These are phyloP conservation scores for Acromyrmex echinatior DNA, from an alignment of 1,140 invertebrate genomes.

Conservation along the genomic window DNA sequence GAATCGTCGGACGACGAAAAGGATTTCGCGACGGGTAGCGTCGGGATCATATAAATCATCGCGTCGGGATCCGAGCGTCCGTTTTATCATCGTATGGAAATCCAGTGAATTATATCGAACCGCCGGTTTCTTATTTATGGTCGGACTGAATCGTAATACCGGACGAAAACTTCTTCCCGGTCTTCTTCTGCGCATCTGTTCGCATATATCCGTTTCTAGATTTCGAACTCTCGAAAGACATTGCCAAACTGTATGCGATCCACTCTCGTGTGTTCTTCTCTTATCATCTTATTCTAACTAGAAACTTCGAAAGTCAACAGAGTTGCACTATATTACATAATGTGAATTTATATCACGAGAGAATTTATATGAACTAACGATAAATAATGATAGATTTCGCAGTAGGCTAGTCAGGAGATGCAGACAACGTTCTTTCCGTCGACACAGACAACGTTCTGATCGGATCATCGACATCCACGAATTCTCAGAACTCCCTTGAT, in stretches of 20 bases:
- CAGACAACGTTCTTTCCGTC: conserved; percentile 16
- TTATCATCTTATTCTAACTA: neutral
- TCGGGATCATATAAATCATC: conserved; percentile 84
- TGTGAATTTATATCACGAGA: neutral
- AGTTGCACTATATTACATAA: neutral
- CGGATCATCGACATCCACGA: conserved; percentile 56
- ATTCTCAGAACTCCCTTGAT: conserved; percentile 62
- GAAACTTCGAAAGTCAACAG: neutral
- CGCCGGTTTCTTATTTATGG: conserved; percentile 83
- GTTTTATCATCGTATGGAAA: conserved; percentile 86
- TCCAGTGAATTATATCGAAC: conserved; percentile 84
- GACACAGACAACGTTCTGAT: neutral
- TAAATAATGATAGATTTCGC: neutral
- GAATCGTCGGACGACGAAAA: conserved; percentile 16
- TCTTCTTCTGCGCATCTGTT: conserved; percentile 45
- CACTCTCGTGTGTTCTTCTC: neutral
- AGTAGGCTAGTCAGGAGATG: neutral
- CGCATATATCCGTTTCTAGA: conserved; percentile 21
- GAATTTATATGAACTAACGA: neutral
- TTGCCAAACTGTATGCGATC: neutral
- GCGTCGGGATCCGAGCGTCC: conserved; percentile 78
- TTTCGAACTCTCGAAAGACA: neutral
- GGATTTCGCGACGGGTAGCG: conserved; percentile 77
- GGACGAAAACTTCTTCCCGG: conserved; percentile 20
- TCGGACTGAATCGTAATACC: conserved; percentile 63